phyloP scores from a whole-genome alignment of 2,113 vertebrate species.

The Lonchura striata region DNA sequence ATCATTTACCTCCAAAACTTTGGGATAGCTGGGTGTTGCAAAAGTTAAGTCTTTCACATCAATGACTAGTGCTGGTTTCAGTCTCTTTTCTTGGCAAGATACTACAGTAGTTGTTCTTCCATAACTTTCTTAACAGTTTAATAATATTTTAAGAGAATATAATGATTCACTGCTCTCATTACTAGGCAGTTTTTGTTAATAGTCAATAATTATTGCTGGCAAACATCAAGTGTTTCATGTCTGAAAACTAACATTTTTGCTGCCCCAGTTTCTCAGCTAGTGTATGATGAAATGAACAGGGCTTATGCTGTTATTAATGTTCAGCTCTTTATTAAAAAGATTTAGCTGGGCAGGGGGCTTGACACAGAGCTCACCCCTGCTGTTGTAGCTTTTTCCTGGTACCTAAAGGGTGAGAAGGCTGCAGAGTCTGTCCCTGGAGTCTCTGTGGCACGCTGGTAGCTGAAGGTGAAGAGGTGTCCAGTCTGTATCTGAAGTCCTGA shows the following conservation, averaged over 20 bases:
- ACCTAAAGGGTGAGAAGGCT: too few relatives aligned
- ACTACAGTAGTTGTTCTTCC: neutral
- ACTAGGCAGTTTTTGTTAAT: neutral
- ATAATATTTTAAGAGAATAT: neutral
- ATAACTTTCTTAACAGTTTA: neutral
- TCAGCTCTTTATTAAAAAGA: too few relatives aligned
- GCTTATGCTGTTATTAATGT: too few relatives aligned
- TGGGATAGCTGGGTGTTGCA: neutral
- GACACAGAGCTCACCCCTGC: too few relatives aligned
- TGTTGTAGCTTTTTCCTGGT: too few relatives aligned
- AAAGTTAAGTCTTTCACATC: neutral
- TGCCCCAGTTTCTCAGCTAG: neutral
- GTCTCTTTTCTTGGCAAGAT: neutral
- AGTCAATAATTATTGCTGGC: neutral
- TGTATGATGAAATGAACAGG: neutral
- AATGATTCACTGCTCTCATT: neutral
- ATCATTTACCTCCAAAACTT: neutral
- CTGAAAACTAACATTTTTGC: neutral
- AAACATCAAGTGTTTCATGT: neutral
- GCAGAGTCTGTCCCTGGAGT: too few relatives aligned
- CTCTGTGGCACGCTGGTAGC: too few relatives aligned
- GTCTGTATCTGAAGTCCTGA: too few relatives aligned
- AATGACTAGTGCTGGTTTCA: neutral
- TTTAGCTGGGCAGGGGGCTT: too few relatives aligned
- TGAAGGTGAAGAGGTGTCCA: too few relatives aligned